Conservation (phyloP, 2,113 vertebrate genomes). For the Columba livia region DNA sequence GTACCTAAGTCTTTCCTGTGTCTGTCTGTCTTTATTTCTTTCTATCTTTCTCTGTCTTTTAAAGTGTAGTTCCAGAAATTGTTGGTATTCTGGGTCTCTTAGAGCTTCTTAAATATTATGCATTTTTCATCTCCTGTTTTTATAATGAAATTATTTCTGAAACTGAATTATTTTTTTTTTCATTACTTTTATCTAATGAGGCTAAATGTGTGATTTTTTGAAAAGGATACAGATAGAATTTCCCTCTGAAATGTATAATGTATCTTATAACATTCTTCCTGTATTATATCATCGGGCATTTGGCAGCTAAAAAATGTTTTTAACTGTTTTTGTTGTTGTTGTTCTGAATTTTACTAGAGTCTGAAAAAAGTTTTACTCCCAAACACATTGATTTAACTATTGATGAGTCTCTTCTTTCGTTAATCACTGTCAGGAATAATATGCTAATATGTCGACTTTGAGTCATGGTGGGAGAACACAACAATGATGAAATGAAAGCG, state of each 20-base stretch:
- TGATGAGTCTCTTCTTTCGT: neutral
- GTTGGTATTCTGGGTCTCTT: neutral
- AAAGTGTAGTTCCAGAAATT: no score
- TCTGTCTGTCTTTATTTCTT: no score
- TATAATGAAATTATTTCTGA: neutral
- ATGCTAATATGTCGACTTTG: conserved; percentile 10
- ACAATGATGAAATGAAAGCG: neutral
- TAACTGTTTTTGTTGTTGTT: neutral
- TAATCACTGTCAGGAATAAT: neutral
- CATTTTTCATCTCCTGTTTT: neutral
- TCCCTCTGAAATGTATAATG: neutral
- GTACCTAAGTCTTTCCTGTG: no score
- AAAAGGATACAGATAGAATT: neutral
- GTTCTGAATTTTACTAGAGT: neutral
- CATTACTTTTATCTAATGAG: neutral
- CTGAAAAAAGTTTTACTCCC: neutral
- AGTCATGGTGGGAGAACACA: conserved; percentile 4
- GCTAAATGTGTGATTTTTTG: neutral
- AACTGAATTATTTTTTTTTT: neutral
- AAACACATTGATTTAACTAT: conserved; percentile 8
- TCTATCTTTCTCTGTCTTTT: no score
- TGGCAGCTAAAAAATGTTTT: conserved; percentile 11
- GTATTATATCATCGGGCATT: conserved; percentile 30
- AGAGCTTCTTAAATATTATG: neutral
- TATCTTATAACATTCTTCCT: conserved; percentile 10